phyloP scores from a whole-genome alignment of 1,140 invertebrate genomes.

The Sycobia sp. region DNA sequence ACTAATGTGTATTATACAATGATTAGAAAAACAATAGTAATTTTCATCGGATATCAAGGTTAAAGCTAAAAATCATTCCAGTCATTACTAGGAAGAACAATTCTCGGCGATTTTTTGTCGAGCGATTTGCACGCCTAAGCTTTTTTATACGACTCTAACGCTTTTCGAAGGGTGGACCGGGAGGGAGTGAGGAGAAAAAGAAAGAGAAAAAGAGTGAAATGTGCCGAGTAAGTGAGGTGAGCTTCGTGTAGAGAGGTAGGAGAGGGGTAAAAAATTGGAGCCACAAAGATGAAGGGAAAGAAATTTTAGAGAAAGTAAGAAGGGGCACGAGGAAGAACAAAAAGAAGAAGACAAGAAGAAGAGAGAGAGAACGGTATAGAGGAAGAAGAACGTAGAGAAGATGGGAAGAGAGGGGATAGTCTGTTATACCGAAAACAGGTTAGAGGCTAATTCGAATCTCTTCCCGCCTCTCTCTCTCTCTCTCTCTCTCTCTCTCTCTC shows the following conservation, averaged over 20 bases:
- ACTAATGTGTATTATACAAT: too few species aligned
- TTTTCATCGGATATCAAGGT: too few species aligned
- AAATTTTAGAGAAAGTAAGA: slow-evolving; percentile 30
- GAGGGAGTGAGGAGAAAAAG: too few species aligned
- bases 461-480: neutral
- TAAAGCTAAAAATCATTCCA: too few species aligned
- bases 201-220: too few species aligned
- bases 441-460: slow-evolving; percentile 34
- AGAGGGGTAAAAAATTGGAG: slow-evolving; percentile 36
- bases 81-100: too few species aligned
- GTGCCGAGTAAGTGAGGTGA: slow-evolving; percentile 29
- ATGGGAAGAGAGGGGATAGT: neutral
- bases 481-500: neutral
- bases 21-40: too few species aligned
- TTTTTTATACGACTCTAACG: too few species aligned
- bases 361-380: slow-evolving; percentile 26
- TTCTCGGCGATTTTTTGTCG: too few species aligned
- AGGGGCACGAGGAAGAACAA: slow-evolving; percentile 31
- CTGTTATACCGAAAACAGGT: slow-evolving; percentile 34
- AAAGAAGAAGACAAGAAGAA: slow-evolving; percentile 47
- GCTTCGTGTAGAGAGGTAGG: neutral
- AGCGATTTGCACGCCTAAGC: too few species aligned
- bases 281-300: too few species aligned
- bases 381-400: slow-evolving; percentile 28
- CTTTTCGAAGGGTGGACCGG: too few species aligned